Percentiles rank a stretch among this genome's conserved stretches.
Evolutionary conservation across 2,113 vertebrate genomes (phyloP).

Genomic region (Mastomys coucha): DNA sequence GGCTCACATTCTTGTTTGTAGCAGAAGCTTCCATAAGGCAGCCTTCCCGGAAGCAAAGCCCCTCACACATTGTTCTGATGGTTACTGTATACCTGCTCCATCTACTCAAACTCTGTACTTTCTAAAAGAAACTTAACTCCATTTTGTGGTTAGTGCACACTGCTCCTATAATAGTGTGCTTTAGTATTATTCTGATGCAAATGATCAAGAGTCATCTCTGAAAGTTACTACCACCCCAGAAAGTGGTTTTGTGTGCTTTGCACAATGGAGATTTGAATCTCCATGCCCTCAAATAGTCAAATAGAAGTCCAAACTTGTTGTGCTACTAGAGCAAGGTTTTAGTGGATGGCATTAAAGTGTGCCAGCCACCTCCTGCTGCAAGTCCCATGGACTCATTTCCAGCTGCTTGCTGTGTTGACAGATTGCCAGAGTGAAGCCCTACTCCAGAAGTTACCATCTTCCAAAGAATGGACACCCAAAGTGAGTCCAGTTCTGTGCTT

Average conservation of each 20-base stretch:
- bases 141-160: background rate
- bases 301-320: background rate
- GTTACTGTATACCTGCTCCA: background rate
- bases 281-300: background rate
- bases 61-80: background rate
- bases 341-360: background rate
- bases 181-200: slow-evolving; percentile 7
- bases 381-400: background rate
- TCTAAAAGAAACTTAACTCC: background rate
- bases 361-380: no score
- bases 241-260: background rate
- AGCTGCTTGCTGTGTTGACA: background rate
- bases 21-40: background rate
- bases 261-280: background rate
- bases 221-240: slow-evolving; percentile 34
- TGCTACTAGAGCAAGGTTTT: background rate
- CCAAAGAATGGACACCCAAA: background rate
- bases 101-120: background rate
- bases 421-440: background rate
- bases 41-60: background rate
- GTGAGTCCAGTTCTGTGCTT: background rate
- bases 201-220: background rate
- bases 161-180: background rate
- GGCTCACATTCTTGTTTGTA: background rate
- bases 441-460: background rate